Percentiles rank a stretch among this genome's conserved stretches.
phyloP scores from a whole-genome alignment of 2,113 vertebrate genomes.

The Trochalopteron elliotii region DNA sequence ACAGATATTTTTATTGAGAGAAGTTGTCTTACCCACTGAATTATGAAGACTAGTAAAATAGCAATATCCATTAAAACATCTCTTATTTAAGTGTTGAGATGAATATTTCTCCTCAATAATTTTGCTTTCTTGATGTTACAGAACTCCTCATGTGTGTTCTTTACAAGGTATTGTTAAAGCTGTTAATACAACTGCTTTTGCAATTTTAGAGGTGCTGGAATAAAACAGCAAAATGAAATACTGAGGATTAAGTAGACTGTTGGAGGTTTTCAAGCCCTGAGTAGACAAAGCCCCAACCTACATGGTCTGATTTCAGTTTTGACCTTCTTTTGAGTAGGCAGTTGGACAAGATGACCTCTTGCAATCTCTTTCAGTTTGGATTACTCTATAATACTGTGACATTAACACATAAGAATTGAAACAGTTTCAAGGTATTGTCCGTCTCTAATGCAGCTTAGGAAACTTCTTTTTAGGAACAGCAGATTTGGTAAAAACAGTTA shows the following conservation, averaged over 20 bases:
- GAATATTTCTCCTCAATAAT: not conserved
- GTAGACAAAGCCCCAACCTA: not conserved
- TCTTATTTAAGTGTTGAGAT: not conserved
- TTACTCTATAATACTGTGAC: not conserved
- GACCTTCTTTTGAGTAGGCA: not conserved
- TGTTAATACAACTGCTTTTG: not conserved
- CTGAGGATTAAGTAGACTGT: not conserved
- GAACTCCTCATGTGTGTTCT: not conserved
- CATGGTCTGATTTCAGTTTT: not conserved
- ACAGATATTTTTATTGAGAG: not conserved
- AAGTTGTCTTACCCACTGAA: not conserved
- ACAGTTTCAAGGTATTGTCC: not conserved
- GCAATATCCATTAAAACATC: not conserved
- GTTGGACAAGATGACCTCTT: not conserved
- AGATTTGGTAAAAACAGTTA: not conserved
- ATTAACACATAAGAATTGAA: not conserved
- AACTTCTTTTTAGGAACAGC: not conserved
- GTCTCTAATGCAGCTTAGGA: not conserved
- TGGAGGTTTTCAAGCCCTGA: not conserved
- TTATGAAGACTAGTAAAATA: not conserved
- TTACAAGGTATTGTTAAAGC: not conserved
- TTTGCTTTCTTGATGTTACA: not conserved
- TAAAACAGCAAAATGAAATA: not conserved
- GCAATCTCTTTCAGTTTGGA: not conserved
- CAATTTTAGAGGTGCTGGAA: not conserved